These are phyloP conservation scores for Gymnoscopelus microlampas DNA, from an alignment of 2,797 vertebrate species.

Conservation along the genomic window DNA sequence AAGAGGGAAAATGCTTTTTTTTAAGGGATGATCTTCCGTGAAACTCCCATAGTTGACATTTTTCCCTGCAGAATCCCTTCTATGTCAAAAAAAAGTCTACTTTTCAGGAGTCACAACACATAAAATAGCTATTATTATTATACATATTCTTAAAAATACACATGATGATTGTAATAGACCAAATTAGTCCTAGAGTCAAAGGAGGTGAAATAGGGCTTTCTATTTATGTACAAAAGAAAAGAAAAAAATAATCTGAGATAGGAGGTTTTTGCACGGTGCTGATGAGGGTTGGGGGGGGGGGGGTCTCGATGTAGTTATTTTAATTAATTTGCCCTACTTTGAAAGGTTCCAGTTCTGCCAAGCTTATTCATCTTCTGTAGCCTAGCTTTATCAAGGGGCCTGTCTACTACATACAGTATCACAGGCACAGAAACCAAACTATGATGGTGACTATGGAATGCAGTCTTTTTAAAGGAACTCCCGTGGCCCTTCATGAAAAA, in stretches of 20 bases:
- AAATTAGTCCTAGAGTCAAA: too few relatives aligned
- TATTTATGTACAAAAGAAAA: too few relatives aligned
- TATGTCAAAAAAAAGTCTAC: too few relatives aligned
- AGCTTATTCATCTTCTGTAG: slow-evolving; percentile 53
- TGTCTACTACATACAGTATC: slow-evolving; percentile 49
- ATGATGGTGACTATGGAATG: slow-evolving; percentile 54
- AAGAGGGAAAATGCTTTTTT: slow-evolving; percentile 36
- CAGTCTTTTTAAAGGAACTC: slow-evolving; percentile 65
- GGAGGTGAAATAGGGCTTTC: too few relatives aligned
- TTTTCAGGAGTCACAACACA: slow-evolving; percentile 28
- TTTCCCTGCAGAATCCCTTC: too few relatives aligned
- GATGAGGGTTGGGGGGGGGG: background rate
- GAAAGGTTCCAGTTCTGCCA: slow-evolving; percentile 46
- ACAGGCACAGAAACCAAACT: slow-evolving; percentile 60
- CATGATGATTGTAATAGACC: too few relatives aligned
- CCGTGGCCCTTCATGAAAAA: slow-evolving; percentile 79
- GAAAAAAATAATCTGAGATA: too few relatives aligned
- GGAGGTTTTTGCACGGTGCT: too few relatives aligned
- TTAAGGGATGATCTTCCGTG: slow-evolving; percentile 3
- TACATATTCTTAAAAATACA: too few relatives aligned
- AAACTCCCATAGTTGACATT: too few relatives aligned
- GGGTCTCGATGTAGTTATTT: slow-evolving; percentile 36
- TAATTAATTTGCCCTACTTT: slow-evolving; percentile 58
- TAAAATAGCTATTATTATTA: too few relatives aligned
- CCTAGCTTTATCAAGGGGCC: slow-evolving; percentile 56